Evolutionary conservation across 2,888 invertebrate genomes (phyloP).

Genomic region (Acronicta psi): DNA sequence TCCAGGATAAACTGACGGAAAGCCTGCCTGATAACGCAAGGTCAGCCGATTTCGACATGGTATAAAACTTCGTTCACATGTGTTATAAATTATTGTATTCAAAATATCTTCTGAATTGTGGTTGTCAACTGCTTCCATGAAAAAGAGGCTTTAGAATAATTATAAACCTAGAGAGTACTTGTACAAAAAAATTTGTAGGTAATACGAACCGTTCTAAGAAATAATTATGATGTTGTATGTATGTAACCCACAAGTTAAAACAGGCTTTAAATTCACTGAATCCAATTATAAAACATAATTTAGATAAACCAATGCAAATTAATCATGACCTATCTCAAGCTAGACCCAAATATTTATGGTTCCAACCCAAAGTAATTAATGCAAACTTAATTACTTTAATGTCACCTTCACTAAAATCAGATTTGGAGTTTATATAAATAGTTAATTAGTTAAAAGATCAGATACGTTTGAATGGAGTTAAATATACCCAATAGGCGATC

Average conservation of each 20-base stretch:
- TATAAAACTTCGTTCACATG: no score
- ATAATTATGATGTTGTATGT: no score
- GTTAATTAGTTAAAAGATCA: slow-evolving; percentile 59
- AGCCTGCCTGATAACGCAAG: no score
- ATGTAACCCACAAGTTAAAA: slow-evolving; percentile 5
- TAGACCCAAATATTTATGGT: slow-evolving; percentile 26
- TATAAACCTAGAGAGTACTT: not conserved
- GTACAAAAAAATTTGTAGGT: not conserved
- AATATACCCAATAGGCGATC: slow-evolving; percentile 19
- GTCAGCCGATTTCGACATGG: no score
- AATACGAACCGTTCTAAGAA: no score
- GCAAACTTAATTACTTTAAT: slow-evolving; percentile 24
- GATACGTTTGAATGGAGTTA: slow-evolving; percentile 48
- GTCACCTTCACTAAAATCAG: slow-evolving; percentile 30
- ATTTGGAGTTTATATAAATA: slow-evolving; percentile 35
- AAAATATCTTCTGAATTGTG: slow-evolving; percentile 29
- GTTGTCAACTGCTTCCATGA: slow-evolving; percentile 3
- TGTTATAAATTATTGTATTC: no score
- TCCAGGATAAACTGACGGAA: no score
- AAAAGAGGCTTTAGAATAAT: not conserved
- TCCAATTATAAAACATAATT: slow-evolving; percentile 36
- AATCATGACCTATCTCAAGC: slow-evolving; percentile 31
- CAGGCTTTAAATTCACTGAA: slow-evolving; percentile 8
- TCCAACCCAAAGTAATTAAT: slow-evolving; percentile 29
- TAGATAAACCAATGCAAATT: slow-evolving; percentile 26